phyloP scores from a whole-genome alignment of 2,888 invertebrate genomes.

The Azorinus chamasolen region DNA sequence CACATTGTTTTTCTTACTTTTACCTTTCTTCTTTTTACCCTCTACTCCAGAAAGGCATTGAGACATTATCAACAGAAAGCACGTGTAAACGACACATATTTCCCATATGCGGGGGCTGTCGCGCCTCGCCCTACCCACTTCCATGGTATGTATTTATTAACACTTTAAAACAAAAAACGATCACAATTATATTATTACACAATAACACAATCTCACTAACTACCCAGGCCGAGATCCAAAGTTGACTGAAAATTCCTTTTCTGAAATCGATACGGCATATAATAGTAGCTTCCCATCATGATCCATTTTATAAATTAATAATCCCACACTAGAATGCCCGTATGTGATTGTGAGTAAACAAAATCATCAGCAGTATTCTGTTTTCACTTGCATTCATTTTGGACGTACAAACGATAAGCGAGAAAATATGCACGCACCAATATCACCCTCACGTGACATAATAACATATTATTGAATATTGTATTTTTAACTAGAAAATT shows the following conservation, averaged over 20 bases:
- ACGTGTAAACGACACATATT: slow-evolving; percentile 29
- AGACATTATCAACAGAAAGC: slow-evolving; percentile 21
- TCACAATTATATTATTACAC: too few relatives aligned
- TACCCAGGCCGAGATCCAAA: slow-evolving; percentile 31
- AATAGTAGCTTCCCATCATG: neutral
- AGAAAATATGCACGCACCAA: too few relatives aligned
- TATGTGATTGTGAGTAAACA: too few relatives aligned
- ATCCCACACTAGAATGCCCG: neutral
- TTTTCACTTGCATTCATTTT: too few relatives aligned
- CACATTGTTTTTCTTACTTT: slow-evolving; percentile 30
- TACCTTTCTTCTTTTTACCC: slow-evolving; percentile 29
- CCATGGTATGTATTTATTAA: slow-evolving; percentile 41
- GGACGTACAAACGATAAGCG: too few relatives aligned
- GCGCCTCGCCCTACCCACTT: neutral
- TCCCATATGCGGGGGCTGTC: slow-evolving; percentile 18
- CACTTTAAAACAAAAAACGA: neutral
- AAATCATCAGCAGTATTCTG: too few relatives aligned
- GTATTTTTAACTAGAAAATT: slow-evolving; percentile 4
- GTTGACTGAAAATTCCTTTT: slow-evolving; percentile 25
- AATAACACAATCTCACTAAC: neutral
- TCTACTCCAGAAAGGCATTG: slow-evolving; percentile 5
- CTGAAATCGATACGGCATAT: slow-evolving; percentile 15
- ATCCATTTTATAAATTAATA: slow-evolving; percentile 8
- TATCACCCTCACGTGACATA: too few relatives aligned
- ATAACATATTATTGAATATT: neutral